Evolutionary conservation across 2,113 vertebrate species (phyloP).

Genomic region (Dipodomys stephensi): DNA sequence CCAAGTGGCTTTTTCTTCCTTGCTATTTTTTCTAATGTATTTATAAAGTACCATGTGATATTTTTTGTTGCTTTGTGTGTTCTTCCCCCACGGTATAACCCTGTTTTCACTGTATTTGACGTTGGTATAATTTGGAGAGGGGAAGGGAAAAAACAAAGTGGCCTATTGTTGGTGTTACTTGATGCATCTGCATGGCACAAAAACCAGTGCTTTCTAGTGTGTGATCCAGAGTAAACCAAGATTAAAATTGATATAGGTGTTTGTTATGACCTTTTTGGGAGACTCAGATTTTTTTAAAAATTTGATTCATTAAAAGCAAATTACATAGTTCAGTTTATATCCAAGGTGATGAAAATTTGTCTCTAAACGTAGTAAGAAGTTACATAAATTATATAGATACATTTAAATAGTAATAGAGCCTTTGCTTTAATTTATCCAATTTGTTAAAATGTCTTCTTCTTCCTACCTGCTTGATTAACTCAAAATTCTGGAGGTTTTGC

Average conservation of each 20-base stretch:
- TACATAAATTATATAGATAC: neutral
- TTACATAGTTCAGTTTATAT: neutral
- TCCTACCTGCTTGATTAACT: neutral
- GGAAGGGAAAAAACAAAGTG: neutral
- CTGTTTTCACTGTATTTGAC: too few relatives aligned
- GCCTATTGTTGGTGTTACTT: neutral
- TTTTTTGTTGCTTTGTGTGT: too few relatives aligned
- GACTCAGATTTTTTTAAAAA: too few relatives aligned
- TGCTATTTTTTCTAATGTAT: too few relatives aligned
- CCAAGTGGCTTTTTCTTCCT: too few relatives aligned
- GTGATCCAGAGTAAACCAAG: neutral
- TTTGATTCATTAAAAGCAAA: neutral
- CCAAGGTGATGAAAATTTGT: neutral
- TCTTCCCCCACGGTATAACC: too few relatives aligned
- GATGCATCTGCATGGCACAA: too few relatives aligned
- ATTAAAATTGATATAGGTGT: neutral
- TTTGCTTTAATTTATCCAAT: neutral
- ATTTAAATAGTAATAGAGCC: neutral
- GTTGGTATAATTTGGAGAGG: too few relatives aligned
- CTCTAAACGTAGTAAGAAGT: neutral
- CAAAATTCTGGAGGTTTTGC: neutral
- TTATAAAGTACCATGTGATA: too few relatives aligned
- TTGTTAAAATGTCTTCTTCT: neutral
- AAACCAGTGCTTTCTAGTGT: neutral
- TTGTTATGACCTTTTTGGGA: neutral